Evolutionary conservation across 2,888 invertebrate genomes (phyloP), one percentile per base, ranked within the genome.

Genomic region (Mesorhabditis sp.): DNA sequence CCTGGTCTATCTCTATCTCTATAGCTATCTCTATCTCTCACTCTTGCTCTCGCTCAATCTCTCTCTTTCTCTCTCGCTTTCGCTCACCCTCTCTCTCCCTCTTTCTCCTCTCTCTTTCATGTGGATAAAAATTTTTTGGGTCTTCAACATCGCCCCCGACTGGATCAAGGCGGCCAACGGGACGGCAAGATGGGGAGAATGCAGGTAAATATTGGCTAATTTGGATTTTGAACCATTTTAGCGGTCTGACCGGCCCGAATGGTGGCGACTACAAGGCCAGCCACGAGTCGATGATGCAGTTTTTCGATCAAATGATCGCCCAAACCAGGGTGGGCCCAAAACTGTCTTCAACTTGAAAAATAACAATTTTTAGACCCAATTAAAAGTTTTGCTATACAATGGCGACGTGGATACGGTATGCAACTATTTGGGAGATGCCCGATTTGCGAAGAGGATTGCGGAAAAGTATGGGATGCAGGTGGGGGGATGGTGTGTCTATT

Each of bases 321-420:
- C 7, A 50, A 13, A 13, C 10, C 10, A 50, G n/a, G 58, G 58
- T 50, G 7, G 7, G 58, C n/a, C 28, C 28, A 50, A 50, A 50
- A 50, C 58, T 50, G 58, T 50, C 28, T 28, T 28, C 28, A 28
- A 28, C 28, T 28, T 28, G 28, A 28, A 50, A 50, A 43, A 45
- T 63, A 43, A 42, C 5, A 50, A 66, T 50, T 67, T 74, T 50
- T 70, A 75, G 70, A 69, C 74, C 44, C 72, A 76, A 67, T 82
- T 82, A 76, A 77, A 79, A 41, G 76, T 82, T 68, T 67, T 82
- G 67, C 73, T 82, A 69, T 82, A 79, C 72, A 82, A 82, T 69
- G 82, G 81, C 62, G 77, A 79, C 65, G 79, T 77, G 2, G 82
- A 82, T 62, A 80, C 81, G 5, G 81, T 82, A 3, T 82, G 82